A percentile compares a stretch with the other conserved stretches of the same genome.
Conservation (phyloP, 1,140 invertebrate genomes). For the Pseudomyrmex pallidus region DNA sequence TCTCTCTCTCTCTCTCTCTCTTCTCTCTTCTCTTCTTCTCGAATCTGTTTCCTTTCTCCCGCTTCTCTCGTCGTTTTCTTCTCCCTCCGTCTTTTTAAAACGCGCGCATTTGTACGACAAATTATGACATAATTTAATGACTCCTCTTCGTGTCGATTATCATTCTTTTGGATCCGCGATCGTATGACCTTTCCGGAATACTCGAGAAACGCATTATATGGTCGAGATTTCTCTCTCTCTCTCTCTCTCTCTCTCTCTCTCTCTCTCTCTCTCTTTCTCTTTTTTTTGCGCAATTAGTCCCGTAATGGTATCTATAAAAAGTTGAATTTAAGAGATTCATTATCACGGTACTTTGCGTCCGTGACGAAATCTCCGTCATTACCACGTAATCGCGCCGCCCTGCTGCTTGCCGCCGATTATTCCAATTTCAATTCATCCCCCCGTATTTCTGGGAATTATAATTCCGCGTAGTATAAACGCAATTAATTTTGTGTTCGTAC, state of each 20-base stretch:
- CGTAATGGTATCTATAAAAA: constrained; percentile 44
- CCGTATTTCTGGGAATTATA: neutral
- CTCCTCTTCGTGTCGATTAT: constrained; percentile 39
- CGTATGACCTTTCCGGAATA: constrained; percentile 3
- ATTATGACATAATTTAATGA: constrained; percentile 52
- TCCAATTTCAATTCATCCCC: constrained; percentile 24
- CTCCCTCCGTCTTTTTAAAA: constrained; percentile 20
- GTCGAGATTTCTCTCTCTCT: neutral
- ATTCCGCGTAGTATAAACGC: constrained; percentile 18
- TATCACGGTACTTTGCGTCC: constrained; percentile 30
- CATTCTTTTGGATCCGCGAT: constrained; percentile 27
- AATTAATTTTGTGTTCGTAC: constrained; percentile 44
- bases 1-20: neutral
- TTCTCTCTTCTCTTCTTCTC: constrained; percentile 21
- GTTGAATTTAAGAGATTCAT: constrained; percentile 57
- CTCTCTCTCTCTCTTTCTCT: neutral
- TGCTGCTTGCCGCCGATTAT: constrained; percentile 34
- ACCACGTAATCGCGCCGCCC: constrained; percentile 33
- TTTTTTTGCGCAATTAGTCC: constrained; percentile 41
- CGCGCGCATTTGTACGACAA: constrained; percentile 31
- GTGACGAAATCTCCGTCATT: constrained; percentile 42
- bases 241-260: neutral
- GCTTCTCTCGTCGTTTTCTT: constrained; percentile 10
- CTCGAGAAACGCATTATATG: constrained; percentile 23
- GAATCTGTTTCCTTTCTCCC: neutral